Conservation (phyloP, 2,797 vertebrate species). For the Gadopsis marmoratus region DNA sequence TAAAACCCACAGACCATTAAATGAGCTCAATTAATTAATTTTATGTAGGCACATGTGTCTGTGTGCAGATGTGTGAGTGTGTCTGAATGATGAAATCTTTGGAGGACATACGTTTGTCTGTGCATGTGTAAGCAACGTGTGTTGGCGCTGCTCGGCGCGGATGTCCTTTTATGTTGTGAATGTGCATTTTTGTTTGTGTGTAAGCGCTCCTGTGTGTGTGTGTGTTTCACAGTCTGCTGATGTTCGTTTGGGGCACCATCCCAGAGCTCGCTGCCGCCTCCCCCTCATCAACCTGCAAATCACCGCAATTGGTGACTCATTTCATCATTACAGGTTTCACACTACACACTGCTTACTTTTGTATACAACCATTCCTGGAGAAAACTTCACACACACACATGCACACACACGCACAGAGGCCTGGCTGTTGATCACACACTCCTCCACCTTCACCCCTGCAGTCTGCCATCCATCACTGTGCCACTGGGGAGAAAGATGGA, state of each 20-base stretch:
- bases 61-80: conserved; percentile 20
- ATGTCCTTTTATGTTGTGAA: conserved; percentile 2
- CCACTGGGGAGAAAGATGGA: conserved; percentile 62
- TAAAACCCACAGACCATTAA: conserved; percentile 81
- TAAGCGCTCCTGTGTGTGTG: conserved; percentile 21
- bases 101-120: conserved; percentile 37
- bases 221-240: conserved; percentile 24
- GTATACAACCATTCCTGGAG: conserved; percentile 35
- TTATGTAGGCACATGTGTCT: conserved; percentile 51
- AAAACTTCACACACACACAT: conserved; percentile 43
- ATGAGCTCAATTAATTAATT: conserved; percentile 75
- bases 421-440: conserved; percentile 72
- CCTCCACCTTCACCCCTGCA: conserved; percentile 79
- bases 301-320: conserved; percentile 82
- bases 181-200: conserved; percentile 10
- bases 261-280: conserved; percentile 43
- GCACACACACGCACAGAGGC: conserved; percentile 40
- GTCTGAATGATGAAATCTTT: conserved; percentile 49
- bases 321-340: conserved; percentile 79
- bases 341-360: conserved; percentile 63
- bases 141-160: not conserved
- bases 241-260: conserved; percentile 40
- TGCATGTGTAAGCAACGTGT: conserved; percentile 39
- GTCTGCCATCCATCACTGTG: conserved; percentile 78
- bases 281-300: conserved; percentile 74